Percentiles rank a stretch among this genome's conserved stretches.
phyloP scores from a whole-genome alignment of 2,797 vertebrate species.

The Peromyscus nudipes region DNA sequence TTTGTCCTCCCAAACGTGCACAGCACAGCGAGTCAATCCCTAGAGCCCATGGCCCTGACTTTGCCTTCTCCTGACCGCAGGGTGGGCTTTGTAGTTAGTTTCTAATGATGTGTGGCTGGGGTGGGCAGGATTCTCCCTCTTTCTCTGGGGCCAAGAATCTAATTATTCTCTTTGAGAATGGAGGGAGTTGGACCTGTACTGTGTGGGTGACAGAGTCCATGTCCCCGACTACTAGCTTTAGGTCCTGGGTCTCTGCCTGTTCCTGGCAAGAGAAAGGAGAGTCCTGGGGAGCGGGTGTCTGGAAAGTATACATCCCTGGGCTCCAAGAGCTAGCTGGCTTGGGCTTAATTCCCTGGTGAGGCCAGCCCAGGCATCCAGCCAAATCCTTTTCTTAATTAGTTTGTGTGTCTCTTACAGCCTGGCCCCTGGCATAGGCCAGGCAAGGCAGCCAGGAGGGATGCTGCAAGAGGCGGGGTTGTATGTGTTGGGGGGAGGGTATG shows the following conservation, averaged over 20 bases:
- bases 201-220: background rate
- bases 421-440: constrained; percentile 56
- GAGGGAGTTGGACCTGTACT: background rate
- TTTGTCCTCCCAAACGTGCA: background rate
- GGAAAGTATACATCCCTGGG: constrained; percentile 9
- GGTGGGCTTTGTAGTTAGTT: constrained; percentile 84
- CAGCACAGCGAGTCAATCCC: background rate
- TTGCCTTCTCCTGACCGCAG: constrained; percentile 65
- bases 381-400: constrained; percentile 83
- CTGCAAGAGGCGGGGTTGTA: background rate
- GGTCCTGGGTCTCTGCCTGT: background rate
- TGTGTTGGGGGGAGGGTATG: background rate
- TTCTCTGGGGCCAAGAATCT: constrained; percentile 49
- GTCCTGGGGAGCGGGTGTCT: background rate
- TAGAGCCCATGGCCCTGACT: background rate
- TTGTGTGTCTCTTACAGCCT: constrained; percentile 79
- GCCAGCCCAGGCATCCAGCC: constrained; percentile 77
- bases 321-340: constrained; percentile 51
- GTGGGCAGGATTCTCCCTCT: constrained; percentile 76
- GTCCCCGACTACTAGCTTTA: background rate
- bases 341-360: constrained; percentile 70
- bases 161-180: constrained; percentile 74
- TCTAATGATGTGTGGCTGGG: constrained; percentile 82
- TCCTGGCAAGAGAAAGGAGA: background rate
- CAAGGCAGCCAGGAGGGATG: background rate